Evolutionary conservation across 2,797 vertebrate genomes (phyloP), one percentile per base, ranked within the genome.

Genomic region (Paedocypris micromegethes): DNA sequence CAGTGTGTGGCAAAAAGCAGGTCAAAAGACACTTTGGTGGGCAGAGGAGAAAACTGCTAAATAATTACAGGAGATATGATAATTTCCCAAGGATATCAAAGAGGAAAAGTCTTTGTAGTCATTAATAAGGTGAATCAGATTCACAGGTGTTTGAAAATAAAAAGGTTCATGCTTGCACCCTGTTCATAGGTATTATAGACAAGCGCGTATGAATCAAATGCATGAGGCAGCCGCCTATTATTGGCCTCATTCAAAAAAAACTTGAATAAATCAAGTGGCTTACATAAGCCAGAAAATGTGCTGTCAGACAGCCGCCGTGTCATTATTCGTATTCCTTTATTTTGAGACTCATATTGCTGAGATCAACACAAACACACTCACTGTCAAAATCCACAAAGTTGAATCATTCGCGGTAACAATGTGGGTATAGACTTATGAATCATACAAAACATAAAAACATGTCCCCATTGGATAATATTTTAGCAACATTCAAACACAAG

Each of bases 101-200:
- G 57, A 63, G 57, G 70, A 43, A 70, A 45, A 6, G 56, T 61
- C 55, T 71, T 65, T 73, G 67, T 76, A 74, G 47, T 9, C 55
- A 53, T 56, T 41, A 46, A 60, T 58, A 68, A 49, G 59, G 51
- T 48, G 65, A 65, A 39, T 61, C 62, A 68, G 59, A 55, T 72
- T 72, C 64, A 49, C 46, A 73, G 58, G 59, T 42, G 61, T 75
- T 55, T 52, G 64, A 64, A 78, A 80, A 81, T 80, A 67, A 77
- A 82, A 75, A 79, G 45, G 72, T 81, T 74, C 61, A 49, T 44
- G 68, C 58, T 66, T 57, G 59, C 66, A 74, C 75, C 54, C 47
- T 44, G 49, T 72, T 60, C 66, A 81, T 79, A 73, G 76, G 81
- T 80, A 78, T 78, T 80, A 79, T 60, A 78, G 51, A 69, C 41